Evolutionary conservation across 2,113 vertebrate species (phyloP).

Genomic region (Emydura subglobosa): DNA sequence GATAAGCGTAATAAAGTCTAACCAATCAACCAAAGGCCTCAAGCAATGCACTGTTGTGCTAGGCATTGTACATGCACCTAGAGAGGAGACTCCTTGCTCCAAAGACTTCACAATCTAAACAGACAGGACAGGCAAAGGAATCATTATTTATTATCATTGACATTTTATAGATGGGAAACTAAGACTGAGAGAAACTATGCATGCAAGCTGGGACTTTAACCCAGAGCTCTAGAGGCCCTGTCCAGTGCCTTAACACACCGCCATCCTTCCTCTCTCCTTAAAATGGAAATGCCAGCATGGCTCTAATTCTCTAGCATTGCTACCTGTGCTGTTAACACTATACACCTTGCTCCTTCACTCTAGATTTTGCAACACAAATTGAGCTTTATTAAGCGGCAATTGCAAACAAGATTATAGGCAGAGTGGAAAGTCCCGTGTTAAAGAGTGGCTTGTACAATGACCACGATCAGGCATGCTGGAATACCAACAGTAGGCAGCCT

Average conservation of each 20-base stretch:
- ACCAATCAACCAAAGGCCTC: neutral
- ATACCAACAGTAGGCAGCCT: neutral
- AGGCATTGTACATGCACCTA: neutral
- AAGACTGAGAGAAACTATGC: neutral
- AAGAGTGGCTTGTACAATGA: neutral
- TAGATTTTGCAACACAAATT: neutral
- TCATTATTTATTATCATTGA: neutral
- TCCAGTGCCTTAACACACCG: neutral
- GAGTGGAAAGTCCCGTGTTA: rapidly evolving
- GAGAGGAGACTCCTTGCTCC: neutral
- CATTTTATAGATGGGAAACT: neutral
- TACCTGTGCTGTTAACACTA: neutral
- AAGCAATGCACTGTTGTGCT: neutral
- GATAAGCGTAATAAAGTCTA: neutral
- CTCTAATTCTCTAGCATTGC: neutral
- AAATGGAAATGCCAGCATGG: neutral
- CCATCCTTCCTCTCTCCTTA: neutral
- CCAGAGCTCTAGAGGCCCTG: neutral
- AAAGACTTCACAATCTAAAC: neutral
- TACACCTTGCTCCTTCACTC: rapidly evolving
- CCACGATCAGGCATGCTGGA: neutral
- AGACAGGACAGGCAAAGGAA: neutral
- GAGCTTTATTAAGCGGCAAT: neutral
- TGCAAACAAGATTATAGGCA: neutral
- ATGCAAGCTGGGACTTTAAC: neutral